phyloP scores from a whole-genome alignment of 2,113 vertebrate species.

The Thunnus maccoyii region DNA sequence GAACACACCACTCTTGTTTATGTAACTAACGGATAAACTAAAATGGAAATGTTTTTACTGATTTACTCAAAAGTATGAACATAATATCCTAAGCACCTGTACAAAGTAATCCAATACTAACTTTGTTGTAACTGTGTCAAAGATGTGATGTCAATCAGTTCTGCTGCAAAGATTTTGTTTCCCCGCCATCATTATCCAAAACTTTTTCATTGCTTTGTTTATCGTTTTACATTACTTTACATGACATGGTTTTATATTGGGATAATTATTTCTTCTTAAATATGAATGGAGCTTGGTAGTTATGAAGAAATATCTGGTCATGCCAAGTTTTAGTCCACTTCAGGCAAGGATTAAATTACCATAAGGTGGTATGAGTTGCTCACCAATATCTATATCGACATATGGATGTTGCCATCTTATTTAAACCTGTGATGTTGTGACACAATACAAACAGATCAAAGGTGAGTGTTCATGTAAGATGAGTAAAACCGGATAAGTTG shows the following conservation, averaged over 20 bases:
- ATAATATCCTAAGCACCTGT: neutral
- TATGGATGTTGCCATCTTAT: no score
- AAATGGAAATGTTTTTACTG: neutral
- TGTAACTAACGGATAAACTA: constrained; percentile 6
- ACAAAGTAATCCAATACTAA: no score
- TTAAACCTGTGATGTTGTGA: no score
- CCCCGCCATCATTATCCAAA: no score
- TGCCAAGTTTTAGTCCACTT: neutral
- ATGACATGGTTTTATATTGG: neutral
- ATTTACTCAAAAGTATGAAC: neutral
- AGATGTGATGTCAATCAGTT: no score
- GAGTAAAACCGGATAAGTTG: no score
- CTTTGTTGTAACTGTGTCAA: neutral
- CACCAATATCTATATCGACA: neutral
- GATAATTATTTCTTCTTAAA: neutral
- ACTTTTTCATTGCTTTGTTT: neutral
- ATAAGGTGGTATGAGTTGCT: neutral
- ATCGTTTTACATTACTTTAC: neutral
- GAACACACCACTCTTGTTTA: neutral
- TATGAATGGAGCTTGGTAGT: neutral
- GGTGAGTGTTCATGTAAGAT: no score
- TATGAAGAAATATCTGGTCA: neutral
- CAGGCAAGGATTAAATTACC: neutral
- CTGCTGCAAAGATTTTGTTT: no score
- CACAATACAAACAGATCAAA: no score